These are phyloP conservation scores for Buphagus erythrorhynchus DNA, from an alignment of 2,797 vertebrate species.

Conservation along the genomic window DNA sequence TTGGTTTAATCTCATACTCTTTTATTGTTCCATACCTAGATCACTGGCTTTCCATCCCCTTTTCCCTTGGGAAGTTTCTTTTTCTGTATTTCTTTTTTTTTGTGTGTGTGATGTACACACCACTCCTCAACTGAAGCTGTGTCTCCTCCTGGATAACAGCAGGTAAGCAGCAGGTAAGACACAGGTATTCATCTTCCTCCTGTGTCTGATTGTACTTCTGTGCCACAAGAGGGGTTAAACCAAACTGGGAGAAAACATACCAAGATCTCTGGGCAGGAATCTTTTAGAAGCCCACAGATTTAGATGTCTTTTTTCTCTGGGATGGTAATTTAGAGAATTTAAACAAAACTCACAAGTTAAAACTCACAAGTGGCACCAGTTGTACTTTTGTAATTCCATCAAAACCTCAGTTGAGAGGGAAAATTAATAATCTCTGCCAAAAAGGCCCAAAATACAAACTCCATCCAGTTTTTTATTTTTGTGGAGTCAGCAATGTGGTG, in stretches of 20 bases:
- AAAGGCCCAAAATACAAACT: neutral
- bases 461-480: neutral
- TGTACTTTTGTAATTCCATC: neutral
- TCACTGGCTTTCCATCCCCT: neutral
- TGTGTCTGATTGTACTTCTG: neutral
- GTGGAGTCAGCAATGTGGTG: neutral
- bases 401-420: neutral
- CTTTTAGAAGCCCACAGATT: neutral
- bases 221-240: neutral
- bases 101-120: fast-evolving
- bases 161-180: neutral
- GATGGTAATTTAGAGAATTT: neutral
- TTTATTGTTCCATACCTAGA: neutral
- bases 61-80: neutral
- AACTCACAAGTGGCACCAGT: neutral
- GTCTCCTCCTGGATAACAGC: neutral
- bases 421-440: neutral
- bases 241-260: neutral
- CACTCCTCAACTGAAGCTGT: neutral
- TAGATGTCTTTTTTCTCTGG: neutral
- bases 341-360: neutral
- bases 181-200: neutral
- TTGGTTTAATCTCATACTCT: neutral
- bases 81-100: neutral
- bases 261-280: neutral